A percentile compares a stretch with the other conserved stretches of the same genome.
Conservation (phyloP, 2,888 invertebrate species). For the Omphaloscelis lunosa region DNA sequence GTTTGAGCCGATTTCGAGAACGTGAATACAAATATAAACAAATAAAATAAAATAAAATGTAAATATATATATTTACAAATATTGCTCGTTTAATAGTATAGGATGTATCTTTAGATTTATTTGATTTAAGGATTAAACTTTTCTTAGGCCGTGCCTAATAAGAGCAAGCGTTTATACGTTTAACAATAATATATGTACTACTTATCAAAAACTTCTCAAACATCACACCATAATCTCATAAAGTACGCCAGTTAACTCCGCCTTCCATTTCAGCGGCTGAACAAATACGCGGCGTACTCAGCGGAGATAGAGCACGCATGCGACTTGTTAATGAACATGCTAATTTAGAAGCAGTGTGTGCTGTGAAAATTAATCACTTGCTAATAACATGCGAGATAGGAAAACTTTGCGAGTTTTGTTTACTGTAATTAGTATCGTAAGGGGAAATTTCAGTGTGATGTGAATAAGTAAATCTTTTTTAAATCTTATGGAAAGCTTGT, state of each 20-base stretch:
- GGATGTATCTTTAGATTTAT: too few species aligned
- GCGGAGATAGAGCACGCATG: conserved; percentile 43
- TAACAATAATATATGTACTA: background rate
- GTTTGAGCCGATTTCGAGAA: too few species aligned
- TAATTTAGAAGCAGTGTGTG: conserved; percentile 47
- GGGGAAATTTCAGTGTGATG: too few species aligned
- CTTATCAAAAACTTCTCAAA: conserved; percentile 20
- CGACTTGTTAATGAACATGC: conserved; percentile 58
- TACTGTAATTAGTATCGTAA: background rate
- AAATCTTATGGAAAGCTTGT: background rate
- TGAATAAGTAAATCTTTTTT: background rate
- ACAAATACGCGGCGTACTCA: conserved; percentile 40
- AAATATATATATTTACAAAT: too few species aligned
- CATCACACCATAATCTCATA: conserved; percentile 26
- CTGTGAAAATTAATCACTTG: conserved; percentile 39
- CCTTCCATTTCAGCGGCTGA: conserved; percentile 35
- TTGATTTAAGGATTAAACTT: too few species aligned
- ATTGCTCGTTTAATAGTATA: too few species aligned
- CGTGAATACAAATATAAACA: too few species aligned
- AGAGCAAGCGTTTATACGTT: background rate
- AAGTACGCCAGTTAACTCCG: conserved; percentile 16
- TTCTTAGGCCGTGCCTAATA: background rate
- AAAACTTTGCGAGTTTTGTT: conserved; percentile 21
- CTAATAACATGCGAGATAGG: conserved; percentile 33
- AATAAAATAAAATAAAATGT: too few species aligned